Conservation (phyloP, 1,140 invertebrate genomes). For the Himalopsyche phryganea region DNA sequence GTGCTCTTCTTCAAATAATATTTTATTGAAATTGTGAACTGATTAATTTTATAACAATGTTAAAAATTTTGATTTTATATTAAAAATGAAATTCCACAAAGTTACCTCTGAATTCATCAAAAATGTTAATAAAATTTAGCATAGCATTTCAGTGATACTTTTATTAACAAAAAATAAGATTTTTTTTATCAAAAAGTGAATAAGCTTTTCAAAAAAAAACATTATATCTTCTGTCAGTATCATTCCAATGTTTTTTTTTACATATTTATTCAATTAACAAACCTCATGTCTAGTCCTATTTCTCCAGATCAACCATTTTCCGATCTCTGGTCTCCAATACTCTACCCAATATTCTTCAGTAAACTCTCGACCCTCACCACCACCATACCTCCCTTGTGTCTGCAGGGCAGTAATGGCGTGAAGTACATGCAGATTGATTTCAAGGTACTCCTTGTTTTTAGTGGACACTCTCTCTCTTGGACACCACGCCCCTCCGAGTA, state of each 20-base stretch:
- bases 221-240: background rate
- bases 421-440: constrained; percentile 60
- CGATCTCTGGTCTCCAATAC: constrained; percentile 59
- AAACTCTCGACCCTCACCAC: constrained; percentile 74
- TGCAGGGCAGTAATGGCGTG: constrained; percentile 70
- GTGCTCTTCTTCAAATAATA: too few species aligned
- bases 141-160: too few species aligned
- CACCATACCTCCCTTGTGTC: constrained; percentile 76
- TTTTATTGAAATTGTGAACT: too few species aligned
- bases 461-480: constrained; percentile 65
- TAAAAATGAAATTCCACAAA: too few species aligned
- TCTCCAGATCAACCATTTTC: constrained; percentile 65
- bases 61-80: too few species aligned
- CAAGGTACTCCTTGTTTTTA: constrained; percentile 71
- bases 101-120: too few species aligned
- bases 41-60: too few species aligned
- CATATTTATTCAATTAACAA: constrained; percentile 36
- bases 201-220: background rate
- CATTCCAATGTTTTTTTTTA: background rate
- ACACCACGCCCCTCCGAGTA: constrained; percentile 79
- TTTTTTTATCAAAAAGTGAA: background rate
- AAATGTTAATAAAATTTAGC: too few species aligned
- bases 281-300: constrained; percentile 61
- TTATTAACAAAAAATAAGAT: background rate
- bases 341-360: constrained; percentile 71